Base-by-base conservation (phyloP, 2,888 invertebrate genomes). In the Camptogramma bilineatum region DNA sequence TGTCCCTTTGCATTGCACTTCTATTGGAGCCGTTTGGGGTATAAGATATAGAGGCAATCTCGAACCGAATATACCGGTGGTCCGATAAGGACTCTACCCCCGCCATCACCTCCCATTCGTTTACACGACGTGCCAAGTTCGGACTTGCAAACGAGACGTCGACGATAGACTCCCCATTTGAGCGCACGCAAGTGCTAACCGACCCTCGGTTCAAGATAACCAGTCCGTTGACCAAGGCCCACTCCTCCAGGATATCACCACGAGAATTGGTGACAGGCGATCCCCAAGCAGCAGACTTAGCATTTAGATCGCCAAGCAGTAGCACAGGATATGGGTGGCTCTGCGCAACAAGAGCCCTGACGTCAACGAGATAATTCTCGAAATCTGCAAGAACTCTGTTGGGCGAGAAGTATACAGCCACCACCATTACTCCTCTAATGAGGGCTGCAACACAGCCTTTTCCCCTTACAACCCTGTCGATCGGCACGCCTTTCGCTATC, bases 131-230 rank as follows among this genome's bases (percentile, higher is more conserved):
- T 4, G 24, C 24, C 19, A 24, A 8, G 10, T 13, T 1, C 3
- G 53, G 44, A 7, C 24, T 24, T 5, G 44, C 53, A 4, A 21
- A 21, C 0, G 53, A 19, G 3, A 54, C 4, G 5, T 54, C 53
- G 16, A 54, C 53, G 2, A 54, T 44, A 0, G 53, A 54, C 9
- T 10, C 44, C 4, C 53, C 53, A 5, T 54, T 18, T n/a, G 24
- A 10, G 4, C 53, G 53, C 44, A 54, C 53, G 8, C 44, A 42
- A 1, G 53, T 44, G 16, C 9, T 24, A 2, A 24, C 53, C n/a
- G 44, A 16, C 9, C 53, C 44, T 10, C 10, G 53, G 4, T 24
- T 44, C 1, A 34, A 8, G 34, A 34, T 7, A 8, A 8, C 2
- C 1, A 34, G 34, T 8, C 34, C 34, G 7, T 18, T 28, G 4